phyloP scores from a whole-genome alignment of 2,888 invertebrate species.

The Thecophora atra region DNA sequence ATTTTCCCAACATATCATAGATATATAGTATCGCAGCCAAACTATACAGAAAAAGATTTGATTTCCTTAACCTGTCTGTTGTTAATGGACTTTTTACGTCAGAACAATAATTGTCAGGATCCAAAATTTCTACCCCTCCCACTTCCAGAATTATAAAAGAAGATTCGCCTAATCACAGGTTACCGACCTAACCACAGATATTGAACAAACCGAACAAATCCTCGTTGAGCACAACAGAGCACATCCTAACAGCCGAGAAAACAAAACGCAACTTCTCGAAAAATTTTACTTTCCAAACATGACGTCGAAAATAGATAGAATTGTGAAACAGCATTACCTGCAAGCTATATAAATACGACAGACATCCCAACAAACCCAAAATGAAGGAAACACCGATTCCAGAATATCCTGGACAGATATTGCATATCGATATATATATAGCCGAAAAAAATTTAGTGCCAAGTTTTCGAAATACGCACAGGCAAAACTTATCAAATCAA shows the following conservation, averaged over 20 bases:
- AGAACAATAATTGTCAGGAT: constrained; percentile 38
- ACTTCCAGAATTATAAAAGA: constrained; percentile 9
- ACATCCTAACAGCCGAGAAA: constrained; percentile 29
- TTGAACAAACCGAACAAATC: too few species aligned
- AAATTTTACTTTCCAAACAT: constrained; percentile 43
- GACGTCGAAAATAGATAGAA: constrained; percentile 32
- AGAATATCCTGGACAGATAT: constrained; percentile 33
- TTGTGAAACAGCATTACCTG: constrained; percentile 39
- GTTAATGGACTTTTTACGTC: constrained; percentile 36
- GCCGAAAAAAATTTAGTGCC: too few species aligned
- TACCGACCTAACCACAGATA: too few species aligned
- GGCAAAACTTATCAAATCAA: constrained; percentile 30
- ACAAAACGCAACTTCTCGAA: constrained; percentile 34
- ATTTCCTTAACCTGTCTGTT: constrained; percentile 30
- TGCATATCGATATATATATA: too few species aligned
- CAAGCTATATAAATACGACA: constrained; percentile 41
- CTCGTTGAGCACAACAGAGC: background rate
- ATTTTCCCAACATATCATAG: too few species aligned
- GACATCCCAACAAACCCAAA: constrained; percentile 41
- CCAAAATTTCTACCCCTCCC: constrained; percentile 29
- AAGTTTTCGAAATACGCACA: constrained; percentile 36
- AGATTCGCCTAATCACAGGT: background rate
- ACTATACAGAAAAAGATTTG: background rate
- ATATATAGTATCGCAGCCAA: too few species aligned
- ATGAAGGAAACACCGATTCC: constrained; percentile 42